Base-by-base conservation (phyloP, 2,888 invertebrate genomes). In the Elgonia sp. region DNA sequence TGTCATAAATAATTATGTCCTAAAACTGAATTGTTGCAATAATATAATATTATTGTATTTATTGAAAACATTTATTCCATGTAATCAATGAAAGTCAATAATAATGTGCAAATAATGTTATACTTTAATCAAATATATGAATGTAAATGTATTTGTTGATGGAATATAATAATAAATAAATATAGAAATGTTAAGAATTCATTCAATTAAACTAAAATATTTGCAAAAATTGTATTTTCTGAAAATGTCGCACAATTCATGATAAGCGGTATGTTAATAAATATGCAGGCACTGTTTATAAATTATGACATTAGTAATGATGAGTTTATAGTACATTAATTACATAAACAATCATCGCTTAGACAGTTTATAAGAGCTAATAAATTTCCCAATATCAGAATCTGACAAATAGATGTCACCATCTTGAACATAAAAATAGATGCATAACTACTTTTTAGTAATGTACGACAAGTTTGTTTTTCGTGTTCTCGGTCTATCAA, bases 351-450 rank as follows among this genome's bases (percentile, higher is more conserved):
- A 67, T 37, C 70, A 53, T 67, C 29, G n/a, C 42, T 65, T 65
- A 10, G 42, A 42, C 46, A 46, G 46, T 21, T 21, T 70, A 42
- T 37, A 53, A 21, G 50, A 65, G 39, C 53, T n/a, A 37, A 75
- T 76, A 63, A 62, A 76, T 65, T 63, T 76, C 76, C 50, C n/a
- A 65, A 77, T 40, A 42, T 46, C 37, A 40, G 67, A 69, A 46
- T 46, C 46, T 80, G 60, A 80, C 69, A 80, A 80, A 80, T 80
- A 80, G 60, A 20, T 80, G 50, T 80, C 80, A 80, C 60, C 65
- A 60, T 60, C 60, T 62, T 39, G n/a, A n/a, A 16, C 18, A 60
- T 70, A 80, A 69, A 80, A 80, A 80, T 80, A 80, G 50, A 60
- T 37, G 20, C 12, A 50, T 70, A 60, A 80, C 69, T 69, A 63